Evolutionary conservation across 2,888 invertebrate genomes (phyloP).

Genomic region (Agrochola macilenta): DNA sequence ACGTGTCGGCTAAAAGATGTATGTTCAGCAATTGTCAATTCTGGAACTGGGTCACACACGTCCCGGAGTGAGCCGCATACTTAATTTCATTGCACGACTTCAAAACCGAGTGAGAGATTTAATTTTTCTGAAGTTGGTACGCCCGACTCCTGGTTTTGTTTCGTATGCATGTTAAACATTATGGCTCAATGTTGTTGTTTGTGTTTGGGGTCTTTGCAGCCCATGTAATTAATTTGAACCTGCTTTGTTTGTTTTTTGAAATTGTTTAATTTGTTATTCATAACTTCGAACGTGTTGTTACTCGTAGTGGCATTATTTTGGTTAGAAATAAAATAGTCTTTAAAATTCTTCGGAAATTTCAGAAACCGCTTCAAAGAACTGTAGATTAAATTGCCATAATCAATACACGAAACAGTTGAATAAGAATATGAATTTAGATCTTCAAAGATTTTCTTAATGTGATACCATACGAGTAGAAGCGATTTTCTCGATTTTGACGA

Average conservation of each 20-base stretch:
- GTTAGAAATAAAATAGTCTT: background rate
- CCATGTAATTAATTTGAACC: constrained; percentile 42
- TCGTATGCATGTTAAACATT: constrained; percentile 31
- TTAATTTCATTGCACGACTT: constrained; percentile 72
- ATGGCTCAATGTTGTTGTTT: constrained; percentile 26
- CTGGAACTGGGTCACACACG: constrained; percentile 70
- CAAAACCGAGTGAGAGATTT: constrained; percentile 50
- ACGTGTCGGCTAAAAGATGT: constrained; percentile 69
- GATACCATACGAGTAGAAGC: background rate
- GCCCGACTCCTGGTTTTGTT: constrained; percentile 43
- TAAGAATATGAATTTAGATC: too few relatives aligned
- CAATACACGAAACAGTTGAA: background rate
- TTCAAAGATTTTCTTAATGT: background rate
- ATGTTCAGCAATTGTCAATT: constrained; percentile 71
- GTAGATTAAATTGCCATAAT: background rate
- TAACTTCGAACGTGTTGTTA: constrained; percentile 12
- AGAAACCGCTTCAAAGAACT: background rate
- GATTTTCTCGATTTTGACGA: background rate
- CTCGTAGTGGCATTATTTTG: constrained; percentile 5
- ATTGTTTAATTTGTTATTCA: constrained; percentile 49
- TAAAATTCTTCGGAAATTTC: background rate
- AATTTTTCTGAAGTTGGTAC: constrained; percentile 59
- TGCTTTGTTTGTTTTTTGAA: constrained; percentile 38
- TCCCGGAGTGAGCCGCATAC: constrained; percentile 66
- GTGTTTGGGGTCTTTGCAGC: constrained; percentile 24